A percentile compares a stretch with the other conserved stretches of the same genome.
Conservation (phyloP, 2,888 invertebrate species). For the Hololepta plana region DNA sequence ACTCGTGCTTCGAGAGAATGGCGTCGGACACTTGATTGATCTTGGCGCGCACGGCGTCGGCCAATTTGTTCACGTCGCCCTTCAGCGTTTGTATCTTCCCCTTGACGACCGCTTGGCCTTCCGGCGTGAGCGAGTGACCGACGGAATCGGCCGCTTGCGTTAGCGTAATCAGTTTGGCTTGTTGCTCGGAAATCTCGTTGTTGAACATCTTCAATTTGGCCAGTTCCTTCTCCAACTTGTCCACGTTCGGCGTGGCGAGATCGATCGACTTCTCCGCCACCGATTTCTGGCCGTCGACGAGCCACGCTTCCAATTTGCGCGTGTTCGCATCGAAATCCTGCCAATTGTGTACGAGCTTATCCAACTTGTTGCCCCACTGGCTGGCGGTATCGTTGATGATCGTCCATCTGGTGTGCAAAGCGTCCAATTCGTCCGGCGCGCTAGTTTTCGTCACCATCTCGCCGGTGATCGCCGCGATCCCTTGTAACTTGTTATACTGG, state of each 20-base stretch:
- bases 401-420: constrained; percentile 69
- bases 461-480: constrained; percentile 53
- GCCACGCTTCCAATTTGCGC: constrained; percentile 62
- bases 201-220: constrained; percentile 62
- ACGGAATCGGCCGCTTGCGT: constrained; percentile 68
- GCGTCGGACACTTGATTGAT: constrained; percentile 70
- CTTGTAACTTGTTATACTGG: constrained; percentile 55
- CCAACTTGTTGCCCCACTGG: constrained; percentile 61
- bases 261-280: constrained; percentile 38
- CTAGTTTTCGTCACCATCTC: constrained; percentile 56
- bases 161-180: constrained; percentile 61
- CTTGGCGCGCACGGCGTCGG: constrained; percentile 55
- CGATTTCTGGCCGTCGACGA: constrained; percentile 43
- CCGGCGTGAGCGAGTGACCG: constrained; percentile 56
- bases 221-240: constrained; percentile 58
- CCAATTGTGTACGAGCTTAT: constrained; percentile 66
- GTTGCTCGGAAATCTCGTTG: constrained; percentile 72
- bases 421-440: constrained; percentile 70
- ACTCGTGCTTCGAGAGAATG: constrained; percentile 66
- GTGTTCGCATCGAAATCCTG: constrained; percentile 63
- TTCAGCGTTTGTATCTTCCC: constrained; percentile 57
- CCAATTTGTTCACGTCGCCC: constrained; percentile 50
- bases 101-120: constrained; percentile 55
- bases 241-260: constrained; percentile 50
- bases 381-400: constrained; percentile 62